Percentiles rank a stretch among this genome's conserved stretches.
phyloP scores from a whole-genome alignment of 2,888 invertebrate genomes.

The Metacarcinus magister region DNA sequence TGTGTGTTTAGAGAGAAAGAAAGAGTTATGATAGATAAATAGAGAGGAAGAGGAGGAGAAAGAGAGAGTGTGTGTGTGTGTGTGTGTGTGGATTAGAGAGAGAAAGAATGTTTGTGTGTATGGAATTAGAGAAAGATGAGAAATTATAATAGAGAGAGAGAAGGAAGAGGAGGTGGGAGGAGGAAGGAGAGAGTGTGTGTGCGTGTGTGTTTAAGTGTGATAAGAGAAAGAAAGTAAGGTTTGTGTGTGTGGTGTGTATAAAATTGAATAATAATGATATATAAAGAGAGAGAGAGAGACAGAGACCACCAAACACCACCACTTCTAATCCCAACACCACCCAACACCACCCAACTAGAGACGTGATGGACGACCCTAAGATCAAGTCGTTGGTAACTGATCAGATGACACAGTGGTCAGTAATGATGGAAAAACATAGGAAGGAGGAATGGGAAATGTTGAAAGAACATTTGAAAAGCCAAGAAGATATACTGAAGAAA shows the following conservation, averaged over 20 bases:
- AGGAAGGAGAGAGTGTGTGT: not conserved
- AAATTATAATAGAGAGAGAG: constrained; percentile 73
- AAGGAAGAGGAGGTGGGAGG: not conserved
- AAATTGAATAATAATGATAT: no score
- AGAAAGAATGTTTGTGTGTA: no score
- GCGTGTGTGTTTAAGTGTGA: no score
- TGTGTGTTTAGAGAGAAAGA: no score
- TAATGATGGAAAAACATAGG: constrained; percentile 93
- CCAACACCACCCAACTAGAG: constrained; percentile 59
- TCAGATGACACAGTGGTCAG: constrained; percentile 97
- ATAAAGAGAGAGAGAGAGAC: no score
- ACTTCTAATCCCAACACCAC: not conserved
- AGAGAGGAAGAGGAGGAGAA: no score
- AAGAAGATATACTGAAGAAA: constrained; percentile 88
- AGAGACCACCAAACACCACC: not conserved
- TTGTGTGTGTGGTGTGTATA: no score
- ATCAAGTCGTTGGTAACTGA: constrained; percentile 91
- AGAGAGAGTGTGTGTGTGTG: no score
- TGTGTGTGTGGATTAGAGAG: no score
- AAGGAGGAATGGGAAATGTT: constrained; percentile 90
- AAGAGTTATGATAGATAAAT: not conserved
- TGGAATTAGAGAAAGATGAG: no score
- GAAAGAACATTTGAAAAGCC: constrained; percentile 88
- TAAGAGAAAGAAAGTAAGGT: no score
- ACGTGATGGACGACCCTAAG: constrained; percentile 82